These are phyloP conservation scores for Petromus typicus DNA, from an alignment of 2,113 vertebrate genomes.

Conservation along the genomic window DNA sequence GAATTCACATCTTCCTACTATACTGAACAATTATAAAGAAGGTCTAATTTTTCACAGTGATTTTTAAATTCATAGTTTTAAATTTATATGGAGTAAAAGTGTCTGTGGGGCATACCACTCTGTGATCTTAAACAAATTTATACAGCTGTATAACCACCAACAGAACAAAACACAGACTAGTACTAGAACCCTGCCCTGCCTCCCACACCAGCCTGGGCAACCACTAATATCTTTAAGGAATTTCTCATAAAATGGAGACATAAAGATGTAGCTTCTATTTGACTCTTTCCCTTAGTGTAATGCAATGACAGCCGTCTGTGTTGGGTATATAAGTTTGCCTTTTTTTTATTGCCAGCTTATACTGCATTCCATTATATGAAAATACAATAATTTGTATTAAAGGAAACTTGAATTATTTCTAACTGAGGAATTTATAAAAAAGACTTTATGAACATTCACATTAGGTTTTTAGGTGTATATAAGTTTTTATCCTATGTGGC, in stretches of 20 bases:
- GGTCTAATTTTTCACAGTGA: neutral
- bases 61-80: conserved; percentile 9
- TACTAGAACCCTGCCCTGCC: neutral
- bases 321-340: neutral
- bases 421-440: conserved; percentile 6
- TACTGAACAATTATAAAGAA: neutral
- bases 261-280: neutral
- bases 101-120: neutral
- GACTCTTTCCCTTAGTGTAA: neutral
- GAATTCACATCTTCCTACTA: neutral
- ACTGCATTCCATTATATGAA: neutral
- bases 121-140: neutral
- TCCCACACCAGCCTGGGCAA: neutral
- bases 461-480: neutral
- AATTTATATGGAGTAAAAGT: neutral
- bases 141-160: neutral
- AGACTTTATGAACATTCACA: neutral
- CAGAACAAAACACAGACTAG: neutral
- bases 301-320: neutral
- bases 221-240: neutral
- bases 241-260: neutral
- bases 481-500: conserved; percentile 29
- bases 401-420: neutral
- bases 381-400: neutral
- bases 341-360: neutral